Conservation (phyloP, 2,888 invertebrate species). For the Andrena dorsata region DNA sequence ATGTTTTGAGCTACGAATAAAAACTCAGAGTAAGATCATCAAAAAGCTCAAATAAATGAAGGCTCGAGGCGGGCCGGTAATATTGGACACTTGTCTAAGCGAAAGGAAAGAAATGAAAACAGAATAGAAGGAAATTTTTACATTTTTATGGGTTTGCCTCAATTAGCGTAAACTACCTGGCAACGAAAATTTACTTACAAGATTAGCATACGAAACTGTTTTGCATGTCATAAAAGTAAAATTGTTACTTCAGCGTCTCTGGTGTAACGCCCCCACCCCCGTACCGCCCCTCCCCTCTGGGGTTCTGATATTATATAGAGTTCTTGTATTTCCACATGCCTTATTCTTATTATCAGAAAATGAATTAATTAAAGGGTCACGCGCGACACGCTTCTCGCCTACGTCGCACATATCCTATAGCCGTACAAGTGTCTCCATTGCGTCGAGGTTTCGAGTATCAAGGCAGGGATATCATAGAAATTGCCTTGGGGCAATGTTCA, state of each 20-base stretch:
- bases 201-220: too few species aligned
- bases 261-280: background rate
- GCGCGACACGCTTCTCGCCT: constrained; percentile 18
- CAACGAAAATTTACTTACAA: too few species aligned
- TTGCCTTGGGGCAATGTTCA: constrained; percentile 9
- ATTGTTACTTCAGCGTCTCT: background rate
- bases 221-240: too few species aligned
- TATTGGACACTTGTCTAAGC: background rate
- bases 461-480: constrained; percentile 19
- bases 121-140: background rate
- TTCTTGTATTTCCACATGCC: background rate
- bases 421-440: constrained; percentile 29
- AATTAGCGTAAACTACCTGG: too few species aligned
- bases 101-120: background rate
- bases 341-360: constrained; percentile 6
- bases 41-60: too few species aligned
- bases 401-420: background rate
- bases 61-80: too few species aligned
- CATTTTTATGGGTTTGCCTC: too few species aligned
- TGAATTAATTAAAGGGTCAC: constrained; percentile 34
- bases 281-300: too few species aligned
- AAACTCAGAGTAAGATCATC: too few species aligned
- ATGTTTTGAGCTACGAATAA: too few species aligned
- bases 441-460: constrained; percentile 32
- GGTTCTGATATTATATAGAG: background rate